phyloP scores from a whole-genome alignment of 2,113 vertebrate species.

The Rhabdornis inornatus region DNA sequence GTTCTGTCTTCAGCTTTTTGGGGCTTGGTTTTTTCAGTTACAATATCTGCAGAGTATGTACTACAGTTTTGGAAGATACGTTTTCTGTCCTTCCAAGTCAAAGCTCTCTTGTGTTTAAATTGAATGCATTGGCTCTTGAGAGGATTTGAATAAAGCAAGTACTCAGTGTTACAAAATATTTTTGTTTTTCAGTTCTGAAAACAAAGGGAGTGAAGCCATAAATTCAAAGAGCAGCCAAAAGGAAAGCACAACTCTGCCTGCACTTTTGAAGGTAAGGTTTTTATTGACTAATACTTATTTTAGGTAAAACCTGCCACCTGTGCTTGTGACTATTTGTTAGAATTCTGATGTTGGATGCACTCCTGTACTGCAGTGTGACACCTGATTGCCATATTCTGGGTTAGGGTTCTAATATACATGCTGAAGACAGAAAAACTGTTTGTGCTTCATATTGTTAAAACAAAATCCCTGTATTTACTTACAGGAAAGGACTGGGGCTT shows the following conservation, averaged over 20 bases:
- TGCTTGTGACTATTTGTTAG: background rate
- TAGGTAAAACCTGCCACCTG: background rate
- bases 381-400: background rate
- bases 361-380: background rate
- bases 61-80: background rate
- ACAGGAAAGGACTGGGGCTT: background rate
- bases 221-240: slow-evolving; percentile 59
- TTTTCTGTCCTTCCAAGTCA: background rate
- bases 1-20: background rate
- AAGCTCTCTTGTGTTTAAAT: background rate
- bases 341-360: background rate
- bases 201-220: slow-evolving; percentile 65
- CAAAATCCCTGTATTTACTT: background rate
- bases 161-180: background rate
- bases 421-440: background rate
- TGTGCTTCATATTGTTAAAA: background rate
- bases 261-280: slow-evolving; percentile 71
- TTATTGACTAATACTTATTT: background rate
- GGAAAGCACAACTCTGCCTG: slow-evolving; percentile 64
- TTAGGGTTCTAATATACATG: background rate
- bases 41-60: background rate
- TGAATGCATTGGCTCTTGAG: background rate
- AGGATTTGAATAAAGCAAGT: background rate
- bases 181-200: slow-evolving; percentile 77
- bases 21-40: background rate